Conservation (phyloP, 2,888 invertebrate genomes). For the Lasioglossum morio region DNA sequence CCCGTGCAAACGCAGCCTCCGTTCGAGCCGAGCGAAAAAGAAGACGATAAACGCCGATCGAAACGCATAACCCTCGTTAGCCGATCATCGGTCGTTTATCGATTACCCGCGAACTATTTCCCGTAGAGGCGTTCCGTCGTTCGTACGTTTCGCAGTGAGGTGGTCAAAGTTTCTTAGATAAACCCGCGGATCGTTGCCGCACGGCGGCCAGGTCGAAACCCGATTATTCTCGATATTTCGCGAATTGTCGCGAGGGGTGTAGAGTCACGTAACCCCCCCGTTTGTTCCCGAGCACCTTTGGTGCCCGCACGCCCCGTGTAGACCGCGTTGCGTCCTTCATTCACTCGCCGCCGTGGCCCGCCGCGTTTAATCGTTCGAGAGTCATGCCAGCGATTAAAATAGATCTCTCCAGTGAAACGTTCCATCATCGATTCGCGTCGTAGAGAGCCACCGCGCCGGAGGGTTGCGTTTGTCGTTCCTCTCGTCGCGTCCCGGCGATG, state of each 20-base stretch:
- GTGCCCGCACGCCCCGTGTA: background rate
- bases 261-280: background rate
- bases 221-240: background rate
- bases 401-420: constrained; percentile 57
- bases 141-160: constrained; percentile 34
- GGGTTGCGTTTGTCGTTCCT: constrained; percentile 27
- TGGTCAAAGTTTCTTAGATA: constrained; percentile 38
- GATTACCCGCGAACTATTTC: constrained; percentile 47
- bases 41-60: background rate
- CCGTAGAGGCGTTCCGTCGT: constrained; percentile 6
- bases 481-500: constrained; percentile 12
- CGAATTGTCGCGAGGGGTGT: background rate
- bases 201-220: background rate
- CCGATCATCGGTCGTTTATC: constrained; percentile 44
- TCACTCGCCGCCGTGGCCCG: background rate
- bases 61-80: background rate
- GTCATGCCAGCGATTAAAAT: constrained; percentile 44
- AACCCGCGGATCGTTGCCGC: background rate
- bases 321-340: background rate
- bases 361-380: constrained; percentile 9
- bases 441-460: constrained; percentile 18
- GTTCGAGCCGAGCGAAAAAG: background rate
- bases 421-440: constrained; percentile 51
- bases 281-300: background rate
- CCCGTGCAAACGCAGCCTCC: background rate